Evolutionary conservation across 2,888 invertebrate genomes (phyloP), one percentile per base, ranked within the genome.

Genomic region (Oegoconia quadripuncta): DNA sequence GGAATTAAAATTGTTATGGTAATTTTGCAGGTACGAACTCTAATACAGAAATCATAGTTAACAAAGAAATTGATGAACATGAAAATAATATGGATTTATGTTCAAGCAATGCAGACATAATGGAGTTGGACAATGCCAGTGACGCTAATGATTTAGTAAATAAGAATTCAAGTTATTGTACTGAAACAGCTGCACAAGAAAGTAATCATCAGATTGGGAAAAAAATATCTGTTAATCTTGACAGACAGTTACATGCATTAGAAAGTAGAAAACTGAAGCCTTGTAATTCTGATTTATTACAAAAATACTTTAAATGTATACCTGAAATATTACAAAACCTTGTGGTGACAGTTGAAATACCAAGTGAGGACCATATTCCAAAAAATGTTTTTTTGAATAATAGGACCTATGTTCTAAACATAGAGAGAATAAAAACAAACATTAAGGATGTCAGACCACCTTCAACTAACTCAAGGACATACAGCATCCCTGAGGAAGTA

Each of bases 351-450:
- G 38, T 82, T 0, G 67, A 66, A 33, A 67, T 62, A 3, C 82
- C 86, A 1, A 61, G 69, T 3, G 65, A 66, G 40, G 40, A 62
- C 36, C 60, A 56, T 32, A 48, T 84, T 35, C 86, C 86, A 6
- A 53, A 64, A 43, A 74, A 73, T 47, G 58, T 84, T 34, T 63
- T 58, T 37, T 57, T 79, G n/a, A 73, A 67, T 38, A 73, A 73
- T 34, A 42, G 61, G 5, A 46, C 41, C n/a, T 83, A 81, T 52
- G 52, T 54, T 2, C 36, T 86, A 1, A 73, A 82, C 54, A 20
- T 82, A 15, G 48, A 63, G 9, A 60, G 52, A 35, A 45, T 82
- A 8, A 55, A 46, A 38, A 54, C 46, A 7, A 72, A 56, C 44
- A 42, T 50, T 6, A 71, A 58, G 44, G 42, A 48, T n/a, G 23